A percentile compares a stretch with the other conserved stretches of the same genome.
phyloP scores from a whole-genome alignment of 1,140 invertebrate species.

The Myzus persicae region DNA sequence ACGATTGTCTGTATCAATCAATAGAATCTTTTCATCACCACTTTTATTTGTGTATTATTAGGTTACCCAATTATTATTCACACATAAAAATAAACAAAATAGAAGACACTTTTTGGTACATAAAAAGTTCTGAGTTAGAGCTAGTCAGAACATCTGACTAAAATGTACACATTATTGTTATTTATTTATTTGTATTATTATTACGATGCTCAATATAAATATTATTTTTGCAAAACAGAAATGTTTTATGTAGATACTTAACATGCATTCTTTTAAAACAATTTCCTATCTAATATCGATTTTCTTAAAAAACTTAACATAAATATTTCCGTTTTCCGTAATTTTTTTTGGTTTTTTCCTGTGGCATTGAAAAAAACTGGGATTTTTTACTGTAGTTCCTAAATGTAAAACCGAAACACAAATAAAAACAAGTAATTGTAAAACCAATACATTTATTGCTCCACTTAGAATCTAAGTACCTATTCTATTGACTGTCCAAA shows the following conservation, averaged over 20 bases:
- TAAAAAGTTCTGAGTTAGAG: too few relatives aligned
- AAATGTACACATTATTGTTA: background rate
- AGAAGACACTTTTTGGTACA: background rate
- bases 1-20: conserved; percentile 9
- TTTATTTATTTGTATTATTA: background rate
- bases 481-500: too few relatives aligned
- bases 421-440: too few relatives aligned
- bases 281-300: background rate
- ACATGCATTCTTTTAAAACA: background rate
- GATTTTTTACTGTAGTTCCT: too few relatives aligned
- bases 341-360: too few relatives aligned
- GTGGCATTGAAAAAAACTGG: too few relatives aligned
- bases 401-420: too few relatives aligned
- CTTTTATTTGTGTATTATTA: conserved; percentile 23
- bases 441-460: too few relatives aligned
- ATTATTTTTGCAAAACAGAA: background rate
- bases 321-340: too few relatives aligned
- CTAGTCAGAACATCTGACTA: background rate
- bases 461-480: too few relatives aligned
- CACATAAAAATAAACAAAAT: background rate
- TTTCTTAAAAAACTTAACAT: too few relatives aligned
- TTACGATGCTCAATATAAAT: background rate
- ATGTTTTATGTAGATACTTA: background rate
- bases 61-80: conserved; percentile 3
- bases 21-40: conserved; percentile 34